Evolutionary conservation across 1,140 invertebrate species (phyloP).

Genomic region (Meloidogyne hapla): DNA sequence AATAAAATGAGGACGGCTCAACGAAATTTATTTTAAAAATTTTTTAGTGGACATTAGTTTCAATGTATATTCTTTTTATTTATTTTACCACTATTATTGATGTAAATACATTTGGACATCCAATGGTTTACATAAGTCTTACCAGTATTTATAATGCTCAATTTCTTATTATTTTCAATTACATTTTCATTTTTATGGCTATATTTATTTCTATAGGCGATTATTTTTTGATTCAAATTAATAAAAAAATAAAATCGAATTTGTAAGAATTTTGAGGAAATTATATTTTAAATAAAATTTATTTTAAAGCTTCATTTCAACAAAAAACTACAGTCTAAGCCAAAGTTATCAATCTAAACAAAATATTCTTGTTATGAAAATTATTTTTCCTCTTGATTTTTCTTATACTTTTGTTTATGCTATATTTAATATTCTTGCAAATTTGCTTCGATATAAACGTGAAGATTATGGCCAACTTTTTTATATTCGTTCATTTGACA

Average conservation of each 20-base stretch:
- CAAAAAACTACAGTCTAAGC: slow-evolving; percentile 9
- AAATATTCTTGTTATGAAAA: slow-evolving; percentile 21
- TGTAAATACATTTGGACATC: neutral
- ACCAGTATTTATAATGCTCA: slow-evolving; percentile 13
- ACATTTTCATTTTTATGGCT: slow-evolving; percentile 7
- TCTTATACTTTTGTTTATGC: slow-evolving; percentile 20
- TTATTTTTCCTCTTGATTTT: slow-evolving; percentile 27
- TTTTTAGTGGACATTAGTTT: neutral
- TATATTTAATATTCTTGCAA: slow-evolving; percentile 21
- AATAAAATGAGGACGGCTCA: too few relatives aligned
- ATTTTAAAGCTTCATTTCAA: slow-evolving; percentile 11
- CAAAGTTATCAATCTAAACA: slow-evolving; percentile 20
- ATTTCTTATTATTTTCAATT: slow-evolving; percentile 1
- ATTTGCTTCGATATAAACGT: slow-evolving; percentile 7
- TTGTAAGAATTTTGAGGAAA: slow-evolving; percentile 1
- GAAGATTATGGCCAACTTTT: neutral
- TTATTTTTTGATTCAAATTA: slow-evolving; percentile 16
- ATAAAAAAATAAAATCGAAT: slow-evolving; percentile 8
- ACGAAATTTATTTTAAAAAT: too few relatives aligned
- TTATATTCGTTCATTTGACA: slow-evolving; percentile 13
- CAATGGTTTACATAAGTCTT: slow-evolving; percentile 22
- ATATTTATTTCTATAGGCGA: slow-evolving; percentile 21
- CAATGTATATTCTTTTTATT: too few relatives aligned
- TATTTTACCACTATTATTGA: slow-evolving; percentile 17
- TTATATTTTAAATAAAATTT: neutral